phyloP scores from a whole-genome alignment of 2,113 vertebrate species.

The Nicator chloris region DNA sequence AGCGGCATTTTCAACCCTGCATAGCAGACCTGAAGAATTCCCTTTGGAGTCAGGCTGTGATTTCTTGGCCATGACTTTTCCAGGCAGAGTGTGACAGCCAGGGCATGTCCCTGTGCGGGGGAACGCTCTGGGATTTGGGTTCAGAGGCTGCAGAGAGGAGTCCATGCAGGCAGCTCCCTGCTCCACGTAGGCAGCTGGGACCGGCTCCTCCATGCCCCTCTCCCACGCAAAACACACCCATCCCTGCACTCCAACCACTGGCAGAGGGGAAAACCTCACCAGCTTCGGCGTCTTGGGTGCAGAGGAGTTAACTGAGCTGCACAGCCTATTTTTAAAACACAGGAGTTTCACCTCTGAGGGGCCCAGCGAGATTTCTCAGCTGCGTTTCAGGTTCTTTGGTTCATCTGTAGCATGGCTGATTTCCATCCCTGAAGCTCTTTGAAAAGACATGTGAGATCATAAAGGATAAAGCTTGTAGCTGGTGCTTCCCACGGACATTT shows the following conservation, averaged over 20 bases:
- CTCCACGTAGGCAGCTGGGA: conserved; percentile 44
- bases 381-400: neutral
- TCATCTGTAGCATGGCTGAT: neutral
- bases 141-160: neutral
- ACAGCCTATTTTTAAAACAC: neutral
- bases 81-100: neutral
- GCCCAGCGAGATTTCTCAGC: neutral
- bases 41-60: neutral
- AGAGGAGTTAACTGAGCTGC: neutral
- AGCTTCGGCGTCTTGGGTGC: neutral
- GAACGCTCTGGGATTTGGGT: neutral
- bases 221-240: conserved; percentile 22
- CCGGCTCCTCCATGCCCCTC: neutral
- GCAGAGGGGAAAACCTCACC: neutral
- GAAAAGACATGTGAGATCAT: neutral
- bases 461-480: neutral
- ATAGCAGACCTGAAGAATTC: neutral
- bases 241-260: neutral
- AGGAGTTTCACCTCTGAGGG: neutral
- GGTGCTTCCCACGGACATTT: neutral
- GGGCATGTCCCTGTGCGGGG: neutral
- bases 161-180: conserved; percentile 22
- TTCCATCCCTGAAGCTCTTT: neutral
- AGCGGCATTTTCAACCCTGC: neutral
- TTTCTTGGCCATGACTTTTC: neutral